Evolutionary conservation across 2,888 invertebrate species (phyloP).

Genomic region (Chymomyza amoena): DNA sequence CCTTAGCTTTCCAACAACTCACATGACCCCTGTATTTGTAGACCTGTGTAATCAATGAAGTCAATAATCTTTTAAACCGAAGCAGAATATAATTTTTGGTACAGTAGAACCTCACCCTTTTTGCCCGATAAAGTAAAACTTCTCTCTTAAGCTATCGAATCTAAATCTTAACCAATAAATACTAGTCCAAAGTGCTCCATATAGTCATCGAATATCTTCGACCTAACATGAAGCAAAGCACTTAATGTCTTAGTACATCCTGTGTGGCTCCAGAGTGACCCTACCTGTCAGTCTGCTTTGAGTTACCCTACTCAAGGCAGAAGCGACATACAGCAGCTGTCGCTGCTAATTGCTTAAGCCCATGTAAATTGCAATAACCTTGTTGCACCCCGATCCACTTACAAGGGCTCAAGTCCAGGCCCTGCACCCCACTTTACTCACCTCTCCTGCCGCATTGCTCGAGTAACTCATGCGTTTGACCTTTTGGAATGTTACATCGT

Average conservation of each 20-base stretch:
- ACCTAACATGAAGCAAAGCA: neutral
- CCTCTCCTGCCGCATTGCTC: conserved; percentile 84
- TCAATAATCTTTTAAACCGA: too few relatives aligned
- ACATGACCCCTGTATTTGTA: too few relatives aligned
- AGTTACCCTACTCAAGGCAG: neutral
- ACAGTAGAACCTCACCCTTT: too few relatives aligned
- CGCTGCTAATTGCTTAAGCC: conserved; percentile 12
- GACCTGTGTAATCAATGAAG: too few relatives aligned
- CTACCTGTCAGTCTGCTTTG: too few relatives aligned
- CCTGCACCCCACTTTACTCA: conserved; percentile 67
- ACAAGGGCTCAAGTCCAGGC: neutral
- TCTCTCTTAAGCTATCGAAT: too few relatives aligned
- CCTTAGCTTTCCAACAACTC: too few relatives aligned
- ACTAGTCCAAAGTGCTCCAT: neutral
- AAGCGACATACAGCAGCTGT: neutral
- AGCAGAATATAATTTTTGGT: too few relatives aligned
- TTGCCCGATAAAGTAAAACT: too few relatives aligned
- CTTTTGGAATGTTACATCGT: conserved; percentile 85
- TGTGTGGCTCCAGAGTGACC: neutral
- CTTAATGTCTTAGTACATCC: neutral
- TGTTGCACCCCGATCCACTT: neutral
- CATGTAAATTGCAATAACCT: conserved; percentile 14
- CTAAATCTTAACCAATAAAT: too few relatives aligned
- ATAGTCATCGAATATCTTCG: neutral
- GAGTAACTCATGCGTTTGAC: conserved; percentile 87